A percentile compares a stretch with the other conserved stretches of the same genome.
phyloP scores from a whole-genome alignment of 2,797 vertebrate species.

The Tadarida brasiliensis region DNA sequence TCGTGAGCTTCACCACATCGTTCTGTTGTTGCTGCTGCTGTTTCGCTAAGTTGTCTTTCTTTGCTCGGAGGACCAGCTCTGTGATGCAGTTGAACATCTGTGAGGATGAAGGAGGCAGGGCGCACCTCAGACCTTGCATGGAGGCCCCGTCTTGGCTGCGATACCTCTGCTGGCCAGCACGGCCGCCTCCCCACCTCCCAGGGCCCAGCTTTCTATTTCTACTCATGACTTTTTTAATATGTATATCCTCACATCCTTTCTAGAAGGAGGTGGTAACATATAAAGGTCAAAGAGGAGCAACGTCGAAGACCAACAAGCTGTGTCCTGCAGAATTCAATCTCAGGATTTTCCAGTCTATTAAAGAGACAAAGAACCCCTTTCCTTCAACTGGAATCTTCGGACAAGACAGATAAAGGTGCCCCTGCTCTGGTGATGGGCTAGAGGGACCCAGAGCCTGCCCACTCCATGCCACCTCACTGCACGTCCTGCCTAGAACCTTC shows the following conservation, averaged over 20 bases:
- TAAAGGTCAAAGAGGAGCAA: neutral
- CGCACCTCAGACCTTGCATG: neutral
- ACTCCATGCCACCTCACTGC: neutral
- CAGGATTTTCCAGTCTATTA: neutral
- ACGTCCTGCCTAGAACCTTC: neutral
- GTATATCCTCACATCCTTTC: neutral
- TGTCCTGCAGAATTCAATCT: neutral
- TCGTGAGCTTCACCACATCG: constrained; percentile 98
- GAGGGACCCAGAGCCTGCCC: neutral
- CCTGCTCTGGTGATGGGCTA: accelerated
- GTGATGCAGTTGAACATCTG: constrained; percentile 99
- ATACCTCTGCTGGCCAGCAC: neutral
- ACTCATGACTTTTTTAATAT: neutral
- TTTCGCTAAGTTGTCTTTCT: constrained; percentile 98
- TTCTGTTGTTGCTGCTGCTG: constrained; percentile 99
- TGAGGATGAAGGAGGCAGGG: constrained; percentile 60
- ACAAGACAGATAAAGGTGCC: neutral
- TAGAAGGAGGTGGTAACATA: neutral
- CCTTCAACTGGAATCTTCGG: neutral
- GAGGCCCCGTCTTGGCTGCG: neutral
- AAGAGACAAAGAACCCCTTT: neutral
- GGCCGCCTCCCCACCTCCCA: neutral
- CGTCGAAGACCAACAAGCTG: neutral
- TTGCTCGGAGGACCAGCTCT: constrained; percentile 97
- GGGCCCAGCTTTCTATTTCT: neutral